A percentile compares a stretch with the other conserved stretches of the same genome.
Evolutionary conservation across 2,888 invertebrate species (phyloP).

Genomic region (Drosophila quasianomalipes): DNA sequence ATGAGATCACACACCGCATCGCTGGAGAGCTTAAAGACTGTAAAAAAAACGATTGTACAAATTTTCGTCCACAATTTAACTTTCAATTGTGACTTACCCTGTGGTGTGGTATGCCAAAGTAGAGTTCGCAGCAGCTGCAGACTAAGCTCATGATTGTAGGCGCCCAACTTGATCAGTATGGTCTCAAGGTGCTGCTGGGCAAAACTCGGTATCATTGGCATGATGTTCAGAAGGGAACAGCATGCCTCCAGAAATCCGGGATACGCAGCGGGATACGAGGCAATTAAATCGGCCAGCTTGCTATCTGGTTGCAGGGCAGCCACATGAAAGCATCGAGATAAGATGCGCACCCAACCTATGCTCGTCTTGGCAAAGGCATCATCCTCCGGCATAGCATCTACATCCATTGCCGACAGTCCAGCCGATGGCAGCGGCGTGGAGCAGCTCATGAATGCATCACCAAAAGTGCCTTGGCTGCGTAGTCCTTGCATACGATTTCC

Average conservation of each 20-base stretch:
- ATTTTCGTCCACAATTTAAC: background rate
- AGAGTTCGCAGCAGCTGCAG: conserved; percentile 87
- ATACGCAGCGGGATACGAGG: conserved; percentile 88
- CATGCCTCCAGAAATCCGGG: conserved; percentile 90
- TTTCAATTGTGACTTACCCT: conserved; percentile 70
- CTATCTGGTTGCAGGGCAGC: conserved; percentile 82
- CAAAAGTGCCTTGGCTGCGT: conserved; percentile 55
- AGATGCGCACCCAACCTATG: conserved; percentile 93
- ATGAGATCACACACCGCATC: conserved; percentile 91
- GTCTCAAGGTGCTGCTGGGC: conserved; percentile 89
- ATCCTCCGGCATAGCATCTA: conserved; percentile 77
- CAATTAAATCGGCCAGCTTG: conserved; percentile 85
- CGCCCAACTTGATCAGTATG: conserved; percentile 89
- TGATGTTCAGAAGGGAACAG: conserved; percentile 90
- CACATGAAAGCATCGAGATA: conserved; percentile 91
- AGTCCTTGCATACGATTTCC: conserved; percentile 83
- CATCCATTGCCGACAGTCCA: conserved; percentile 43
- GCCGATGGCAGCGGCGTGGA: conserved; percentile 46
- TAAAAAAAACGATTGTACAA: background rate
- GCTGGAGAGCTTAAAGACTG: conserved; percentile 85
- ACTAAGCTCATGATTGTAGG: conserved; percentile 88
- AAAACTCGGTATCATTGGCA: conserved; percentile 87
- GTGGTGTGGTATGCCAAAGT: conserved; percentile 87
- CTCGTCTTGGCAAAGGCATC: conserved; percentile 87
- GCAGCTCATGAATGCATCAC: conserved; percentile 56